Evolutionary conservation across 2,113 vertebrate species (phyloP).

Genomic region (Nymphicus hollandicus): DNA sequence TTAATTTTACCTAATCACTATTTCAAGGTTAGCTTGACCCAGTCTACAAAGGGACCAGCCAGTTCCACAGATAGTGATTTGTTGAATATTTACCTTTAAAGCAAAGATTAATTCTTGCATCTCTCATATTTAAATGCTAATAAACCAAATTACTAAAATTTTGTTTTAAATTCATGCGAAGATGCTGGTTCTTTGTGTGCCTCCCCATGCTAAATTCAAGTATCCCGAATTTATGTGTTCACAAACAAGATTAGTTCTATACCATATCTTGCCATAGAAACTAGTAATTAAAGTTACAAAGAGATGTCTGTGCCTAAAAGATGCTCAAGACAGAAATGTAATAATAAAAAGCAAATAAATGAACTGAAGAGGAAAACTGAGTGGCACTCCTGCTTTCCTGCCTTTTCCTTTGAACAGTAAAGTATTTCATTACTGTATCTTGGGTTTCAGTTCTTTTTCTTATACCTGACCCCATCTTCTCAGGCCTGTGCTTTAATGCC

Average conservation of each 20-base stretch:
- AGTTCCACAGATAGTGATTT: not conserved
- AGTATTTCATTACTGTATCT: not conserved
- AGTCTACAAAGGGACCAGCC: not conserved
- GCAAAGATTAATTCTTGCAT: not conserved
- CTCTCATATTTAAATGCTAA: not conserved
- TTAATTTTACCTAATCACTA: constrained; percentile 20
- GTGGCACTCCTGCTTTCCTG: not conserved
- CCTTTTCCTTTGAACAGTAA: not conserved
- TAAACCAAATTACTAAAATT: not conserved
- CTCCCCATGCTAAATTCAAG: not conserved
- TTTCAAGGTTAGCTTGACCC: constrained; percentile 27
- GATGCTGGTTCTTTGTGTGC: not conserved
- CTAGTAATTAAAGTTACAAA: not conserved
- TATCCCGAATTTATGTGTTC: not conserved
- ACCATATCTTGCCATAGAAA: not conserved
- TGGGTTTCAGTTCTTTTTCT: not conserved
- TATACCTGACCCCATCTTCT: not conserved
- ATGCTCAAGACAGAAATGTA: not conserved
- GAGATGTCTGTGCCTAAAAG: not conserved
- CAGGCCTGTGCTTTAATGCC: not conserved
- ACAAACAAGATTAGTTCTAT: not conserved
- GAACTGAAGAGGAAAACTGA: not conserved
- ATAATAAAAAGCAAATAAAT: not conserved
- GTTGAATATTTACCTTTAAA: not conserved
- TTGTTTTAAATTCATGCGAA: not conserved